Base-by-base conservation (phyloP, 1,140 invertebrate genomes). In the Neodiprion pinetum region DNA sequence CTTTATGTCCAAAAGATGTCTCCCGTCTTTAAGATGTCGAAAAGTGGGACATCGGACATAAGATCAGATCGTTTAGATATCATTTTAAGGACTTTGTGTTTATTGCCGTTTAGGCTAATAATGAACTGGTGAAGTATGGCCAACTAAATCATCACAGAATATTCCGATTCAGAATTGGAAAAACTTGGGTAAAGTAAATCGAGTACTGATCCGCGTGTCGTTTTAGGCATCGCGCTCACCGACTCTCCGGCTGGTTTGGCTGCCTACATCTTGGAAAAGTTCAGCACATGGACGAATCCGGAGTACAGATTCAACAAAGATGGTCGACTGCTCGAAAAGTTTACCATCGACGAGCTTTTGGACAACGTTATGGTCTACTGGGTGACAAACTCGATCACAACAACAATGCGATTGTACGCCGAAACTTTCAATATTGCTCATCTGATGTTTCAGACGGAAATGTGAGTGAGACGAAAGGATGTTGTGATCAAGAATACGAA, bases 331-430 rank as follows among this genome's bases (percentile, higher is more conserved):
- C 89, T 90, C 0, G 88, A 90, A 69, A 90, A 90, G 72, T 94
- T 88, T 79, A 90, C 90, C 0, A 85, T 94, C 70, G 94, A 96
- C 69, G 94, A 96, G 78, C 85, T 98, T 5, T 86, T 98, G 5
- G 96, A 97, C 76, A 96, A 97, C 82, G 82, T 98, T 0, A 97
- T 97, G 94, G 85, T 97, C 48, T 98, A 97, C 84, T 98, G 95
- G 93, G 81, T 93, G 0, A 93, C 93, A 0, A 92, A 92, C 75
- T 92, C 92, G 1, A 94, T 96, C 2, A 95, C 94, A 0, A 93
- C 94, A 0, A 94, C 95, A 1, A 88, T 92, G 80, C 89, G 96
- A 72, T 85, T 96, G 8, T 97, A 97, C 79, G 88, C 93, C 1
- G 95, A 97, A 84, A 86, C 80, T 0, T 91, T 93, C 71, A 87